Evolutionary conservation across 2,113 vertebrate genomes (phyloP).

Genomic region (Morone saxatilis): DNA sequence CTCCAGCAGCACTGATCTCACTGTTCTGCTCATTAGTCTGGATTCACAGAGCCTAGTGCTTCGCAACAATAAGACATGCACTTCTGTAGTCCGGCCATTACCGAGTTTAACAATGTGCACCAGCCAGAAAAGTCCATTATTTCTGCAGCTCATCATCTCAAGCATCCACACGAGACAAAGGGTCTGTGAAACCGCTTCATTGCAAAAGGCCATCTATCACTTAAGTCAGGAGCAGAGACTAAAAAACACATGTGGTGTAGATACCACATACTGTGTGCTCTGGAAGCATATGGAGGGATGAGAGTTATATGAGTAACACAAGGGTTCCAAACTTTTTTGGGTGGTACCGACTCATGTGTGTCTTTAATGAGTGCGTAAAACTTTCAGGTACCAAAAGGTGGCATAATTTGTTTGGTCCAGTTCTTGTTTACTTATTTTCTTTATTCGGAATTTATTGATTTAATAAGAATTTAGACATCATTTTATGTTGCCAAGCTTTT

Average conservation of each 20-base stretch:
- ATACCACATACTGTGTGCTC: slow-evolving; percentile 14
- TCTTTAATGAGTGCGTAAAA: neutral
- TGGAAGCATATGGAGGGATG: slow-evolving; percentile 9
- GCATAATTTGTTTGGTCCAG: too few relatives aligned
- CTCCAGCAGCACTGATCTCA: slow-evolving; percentile 71
- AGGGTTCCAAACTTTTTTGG: neutral
- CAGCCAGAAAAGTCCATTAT: slow-evolving; percentile 79
- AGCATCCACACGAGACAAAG: slow-evolving; percentile 74
- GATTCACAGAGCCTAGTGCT: slow-evolving; percentile 62
- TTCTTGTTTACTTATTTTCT: neutral
- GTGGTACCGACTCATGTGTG: neutral
- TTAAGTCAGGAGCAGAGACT: slow-evolving; percentile 58
- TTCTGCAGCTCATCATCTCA: slow-evolving; percentile 79
- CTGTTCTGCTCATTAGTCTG: slow-evolving; percentile 74
- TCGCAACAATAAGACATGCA: slow-evolving; percentile 62
- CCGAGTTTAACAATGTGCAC: slow-evolving; percentile 73
- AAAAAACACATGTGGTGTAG: slow-evolving; percentile 41
- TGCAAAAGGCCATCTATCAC: slow-evolving; percentile 70
- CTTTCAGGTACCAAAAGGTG: neutral
- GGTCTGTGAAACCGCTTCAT: slow-evolving; percentile 57
- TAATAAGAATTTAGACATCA: neutral
- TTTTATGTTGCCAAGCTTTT: neutral
- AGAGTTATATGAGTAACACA: neutral
- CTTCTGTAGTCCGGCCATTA: slow-evolving; percentile 69
- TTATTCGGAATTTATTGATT: neutral